These are phyloP conservation scores for Cyprinella venusta DNA, from an alignment of 2,797 vertebrate genomes.

Conservation along the genomic window DNA sequence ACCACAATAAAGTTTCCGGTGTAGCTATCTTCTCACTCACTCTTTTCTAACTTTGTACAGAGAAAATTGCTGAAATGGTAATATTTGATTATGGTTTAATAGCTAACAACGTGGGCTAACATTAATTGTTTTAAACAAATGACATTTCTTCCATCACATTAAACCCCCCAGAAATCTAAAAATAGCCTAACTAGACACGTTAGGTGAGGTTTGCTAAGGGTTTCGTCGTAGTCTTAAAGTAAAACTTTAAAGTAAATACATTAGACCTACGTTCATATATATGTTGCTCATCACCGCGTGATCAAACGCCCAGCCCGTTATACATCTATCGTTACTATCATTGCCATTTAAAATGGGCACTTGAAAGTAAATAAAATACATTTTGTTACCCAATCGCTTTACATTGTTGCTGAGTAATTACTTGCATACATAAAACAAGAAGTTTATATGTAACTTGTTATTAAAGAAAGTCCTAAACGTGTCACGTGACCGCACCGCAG, in stretches of 20 bases:
- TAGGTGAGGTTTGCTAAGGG: not conserved
- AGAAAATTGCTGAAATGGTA: not conserved
- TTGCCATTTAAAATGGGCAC: not conserved
- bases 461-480: not conserved
- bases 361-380: not conserved
- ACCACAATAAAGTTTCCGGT: not conserved
- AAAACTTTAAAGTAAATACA: not conserved
- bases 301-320: not conserved
- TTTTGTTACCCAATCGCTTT: not conserved
- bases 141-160: not conserved
- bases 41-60: not conserved
- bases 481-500: constrained; percentile 17
- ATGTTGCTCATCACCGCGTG: not conserved
- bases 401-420: not conserved
- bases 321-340: not conserved
- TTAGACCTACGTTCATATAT: not conserved
- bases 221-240: not conserved
- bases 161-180: not conserved
- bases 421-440: not conserved
- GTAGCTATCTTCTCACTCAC: not conserved
- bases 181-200: not conserved
- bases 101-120: not conserved
- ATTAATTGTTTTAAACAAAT: not conserved
- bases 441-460: not conserved
- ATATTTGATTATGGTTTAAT: not conserved